Evolutionary conservation across 2,113 vertebrate genomes (phyloP).

Genomic region (Nesoenas mayeri): DNA sequence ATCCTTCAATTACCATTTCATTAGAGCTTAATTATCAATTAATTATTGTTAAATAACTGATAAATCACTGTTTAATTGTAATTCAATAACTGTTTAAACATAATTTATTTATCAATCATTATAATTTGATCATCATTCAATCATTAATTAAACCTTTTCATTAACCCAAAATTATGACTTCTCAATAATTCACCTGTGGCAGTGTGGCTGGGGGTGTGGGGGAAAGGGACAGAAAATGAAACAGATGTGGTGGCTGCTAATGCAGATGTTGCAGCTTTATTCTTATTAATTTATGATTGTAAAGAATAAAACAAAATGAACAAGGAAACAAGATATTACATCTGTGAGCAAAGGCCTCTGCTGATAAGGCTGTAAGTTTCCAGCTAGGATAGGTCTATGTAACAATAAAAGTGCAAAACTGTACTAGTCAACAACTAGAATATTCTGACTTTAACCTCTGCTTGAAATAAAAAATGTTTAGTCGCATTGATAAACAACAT

Average conservation of each 20-base stretch:
- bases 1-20: background rate
- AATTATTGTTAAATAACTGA: background rate
- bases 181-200: background rate
- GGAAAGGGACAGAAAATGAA: background rate
- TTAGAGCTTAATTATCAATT: background rate
- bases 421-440: background rate
- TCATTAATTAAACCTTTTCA: background rate
- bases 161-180: background rate
- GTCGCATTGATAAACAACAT: background rate
- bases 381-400: background rate
- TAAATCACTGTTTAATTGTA: background rate
- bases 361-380: background rate
- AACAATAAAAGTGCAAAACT: background rate
- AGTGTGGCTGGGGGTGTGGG: background rate
- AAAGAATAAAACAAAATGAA: background rate
- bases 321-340: background rate
- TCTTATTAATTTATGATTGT: background rate
- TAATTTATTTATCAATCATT: background rate
- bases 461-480: background rate
- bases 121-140: background rate
- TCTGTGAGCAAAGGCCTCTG: background rate
- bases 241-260: background rate
- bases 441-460: background rate
- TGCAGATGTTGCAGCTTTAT: background rate
- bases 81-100: background rate